These are phyloP conservation scores for Zaprionus lineosus DNA, from an alignment of 2,888 invertebrate species.

Conservation along the genomic window DNA sequence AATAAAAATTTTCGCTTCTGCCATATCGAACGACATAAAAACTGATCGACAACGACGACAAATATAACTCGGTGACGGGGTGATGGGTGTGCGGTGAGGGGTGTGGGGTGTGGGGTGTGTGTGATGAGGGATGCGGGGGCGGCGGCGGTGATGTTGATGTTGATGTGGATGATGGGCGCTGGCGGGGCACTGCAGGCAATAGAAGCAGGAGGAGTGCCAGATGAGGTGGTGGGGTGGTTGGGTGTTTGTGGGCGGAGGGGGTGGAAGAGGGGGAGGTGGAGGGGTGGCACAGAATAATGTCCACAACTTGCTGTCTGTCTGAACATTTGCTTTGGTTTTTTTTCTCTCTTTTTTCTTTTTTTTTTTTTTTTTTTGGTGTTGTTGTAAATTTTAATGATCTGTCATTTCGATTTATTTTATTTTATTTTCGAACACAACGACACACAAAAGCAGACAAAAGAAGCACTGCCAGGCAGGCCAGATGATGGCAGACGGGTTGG, in stretches of 20 bases:
- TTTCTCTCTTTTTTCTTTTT: slow-evolving; percentile 11
- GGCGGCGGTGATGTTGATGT: neutral
- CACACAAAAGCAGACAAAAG: slow-evolving; percentile 53
- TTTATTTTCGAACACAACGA: slow-evolving; percentile 64
- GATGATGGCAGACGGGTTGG: too few species aligned
- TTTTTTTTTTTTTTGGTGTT: slow-evolving; percentile 46
- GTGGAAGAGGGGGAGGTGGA: neutral
- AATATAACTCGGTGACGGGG: slow-evolving; percentile 65
- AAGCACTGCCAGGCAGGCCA: slow-evolving; percentile 14
- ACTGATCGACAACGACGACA: slow-evolving; percentile 78
- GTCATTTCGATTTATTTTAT: slow-evolving; percentile 83
- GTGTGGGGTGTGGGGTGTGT: slow-evolving; percentile 2
- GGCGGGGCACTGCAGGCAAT: too few species aligned
- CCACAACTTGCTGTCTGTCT: slow-evolving; percentile 58
- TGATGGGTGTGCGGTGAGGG: slow-evolving; percentile 1
- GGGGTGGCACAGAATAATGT: slow-evolving; percentile 60
- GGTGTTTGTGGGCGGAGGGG: too few species aligned
- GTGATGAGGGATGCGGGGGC: neutral
- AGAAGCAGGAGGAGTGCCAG: neutral
- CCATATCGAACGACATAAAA: slow-evolving; percentile 78
- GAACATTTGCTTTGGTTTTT: slow-evolving; percentile 31
- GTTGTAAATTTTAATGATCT: slow-evolving; percentile 82
- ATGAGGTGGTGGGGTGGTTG: too few species aligned
- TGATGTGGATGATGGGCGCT: too few species aligned
- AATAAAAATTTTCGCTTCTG: slow-evolving; percentile 72